Conservation (phyloP, 2,113 vertebrate genomes). For the Ochotona curzoniae region DNA sequence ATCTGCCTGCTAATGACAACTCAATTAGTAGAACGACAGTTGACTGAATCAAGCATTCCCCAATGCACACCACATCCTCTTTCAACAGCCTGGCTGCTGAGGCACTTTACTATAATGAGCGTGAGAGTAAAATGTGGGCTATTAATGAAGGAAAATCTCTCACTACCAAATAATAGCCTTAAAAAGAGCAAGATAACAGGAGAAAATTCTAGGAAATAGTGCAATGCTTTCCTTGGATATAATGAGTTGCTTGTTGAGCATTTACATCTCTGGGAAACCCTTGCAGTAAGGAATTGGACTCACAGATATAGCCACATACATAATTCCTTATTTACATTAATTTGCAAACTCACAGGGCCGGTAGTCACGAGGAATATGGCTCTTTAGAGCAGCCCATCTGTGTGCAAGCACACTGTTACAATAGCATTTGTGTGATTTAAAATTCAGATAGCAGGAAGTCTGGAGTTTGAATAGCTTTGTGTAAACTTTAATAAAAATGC, state of each 20-base stretch:
- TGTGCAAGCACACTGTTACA: conserved; percentile 25
- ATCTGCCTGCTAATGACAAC: conserved; percentile 67
- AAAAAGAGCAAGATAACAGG: not conserved
- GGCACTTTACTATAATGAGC: conserved; percentile 76
- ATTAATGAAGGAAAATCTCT: conserved; percentile 75
- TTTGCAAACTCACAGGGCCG: conserved; percentile 79
- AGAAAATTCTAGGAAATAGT: conserved; percentile 65
- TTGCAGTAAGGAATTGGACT: conserved; percentile 52
- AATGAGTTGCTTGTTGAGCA: conserved; percentile 60
- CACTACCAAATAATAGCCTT: conserved; percentile 22
- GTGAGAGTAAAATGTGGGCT: conserved; percentile 71
- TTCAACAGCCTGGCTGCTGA: conserved; percentile 73
- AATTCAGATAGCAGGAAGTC: conserved; percentile 39
- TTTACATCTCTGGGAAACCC: conserved; percentile 60
- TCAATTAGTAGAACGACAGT: conserved; percentile 77
- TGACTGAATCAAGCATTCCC: conserved; percentile 68
- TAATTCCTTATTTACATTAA: conserved; percentile 84
- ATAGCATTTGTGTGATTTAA: conserved; percentile 62
- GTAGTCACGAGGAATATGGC: conserved; percentile 83
- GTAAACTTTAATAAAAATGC: conserved; percentile 69
- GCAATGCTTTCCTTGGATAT: not conserved
- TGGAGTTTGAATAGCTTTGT: conserved; percentile 69
- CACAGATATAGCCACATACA: conserved; percentile 73
- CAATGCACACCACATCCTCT: conserved; percentile 64
- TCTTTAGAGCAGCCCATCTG: conserved; percentile 81